A percentile compares a stretch with the other conserved stretches of the same genome.
phyloP scores from a whole-genome alignment of 2,113 vertebrate genomes.

The Brachypteracias leptosomus region DNA sequence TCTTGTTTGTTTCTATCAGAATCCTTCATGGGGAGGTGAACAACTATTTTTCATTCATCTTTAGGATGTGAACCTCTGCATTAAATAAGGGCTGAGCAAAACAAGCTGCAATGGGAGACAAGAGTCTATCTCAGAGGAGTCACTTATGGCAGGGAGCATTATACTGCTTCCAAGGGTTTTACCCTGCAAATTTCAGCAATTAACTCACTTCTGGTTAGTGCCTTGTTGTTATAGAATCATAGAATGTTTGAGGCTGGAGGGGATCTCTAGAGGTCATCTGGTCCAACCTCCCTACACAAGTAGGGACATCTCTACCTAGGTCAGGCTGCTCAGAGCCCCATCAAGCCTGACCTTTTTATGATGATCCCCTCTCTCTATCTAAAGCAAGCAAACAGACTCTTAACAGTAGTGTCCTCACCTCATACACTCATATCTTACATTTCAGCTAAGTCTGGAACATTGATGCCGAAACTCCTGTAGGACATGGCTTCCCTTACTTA shows the following conservation, averaged over 20 bases:
- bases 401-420: neutral
- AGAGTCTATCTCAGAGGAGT: neutral
- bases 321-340: too few species aligned
- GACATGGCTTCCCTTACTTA: neutral
- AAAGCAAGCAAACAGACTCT: neutral
- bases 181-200: neutral
- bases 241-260: too few species aligned
- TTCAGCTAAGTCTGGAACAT: neutral
- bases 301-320: too few species aligned
- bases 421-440: neutral
- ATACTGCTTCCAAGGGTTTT: neutral
- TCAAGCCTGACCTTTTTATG: too few species aligned
- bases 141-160: neutral
- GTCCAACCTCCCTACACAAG: too few species aligned
- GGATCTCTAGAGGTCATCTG: too few species aligned
- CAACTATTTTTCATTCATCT: neutral
- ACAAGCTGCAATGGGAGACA: neutral
- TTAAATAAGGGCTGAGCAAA: neutral
- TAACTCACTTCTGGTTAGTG: neutral
- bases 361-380: neutral
- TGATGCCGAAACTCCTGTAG: neutral
- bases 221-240: too few species aligned
- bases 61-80: neutral
- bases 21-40: neutral
- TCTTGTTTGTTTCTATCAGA: neutral